phyloP scores from a whole-genome alignment of 2,113 vertebrate genomes.

The Rhinopomastus cyanomelas region DNA sequence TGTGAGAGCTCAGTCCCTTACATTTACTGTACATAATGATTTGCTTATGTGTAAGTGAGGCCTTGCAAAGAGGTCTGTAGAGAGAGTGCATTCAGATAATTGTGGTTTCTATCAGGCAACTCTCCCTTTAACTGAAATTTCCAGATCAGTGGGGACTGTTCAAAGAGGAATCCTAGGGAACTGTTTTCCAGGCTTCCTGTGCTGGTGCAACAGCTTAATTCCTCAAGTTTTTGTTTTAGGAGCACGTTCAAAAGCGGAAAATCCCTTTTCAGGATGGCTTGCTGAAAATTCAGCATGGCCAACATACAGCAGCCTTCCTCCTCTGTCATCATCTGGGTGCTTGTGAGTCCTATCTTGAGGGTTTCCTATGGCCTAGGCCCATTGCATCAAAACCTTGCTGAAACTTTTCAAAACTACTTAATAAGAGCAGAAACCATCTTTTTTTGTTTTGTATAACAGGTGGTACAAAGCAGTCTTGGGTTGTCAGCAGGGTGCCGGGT shows the following conservation, averaged over 20 bases:
- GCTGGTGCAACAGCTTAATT: neutral
- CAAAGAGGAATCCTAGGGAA: neutral
- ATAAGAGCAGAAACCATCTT: neutral
- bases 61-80: conserved; percentile 15
- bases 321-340: neutral
- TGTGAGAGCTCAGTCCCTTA: conserved; percentile 23
- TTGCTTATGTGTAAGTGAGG: conserved; percentile 39
- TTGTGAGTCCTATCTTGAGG: neutral
- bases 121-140: neutral
- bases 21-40: conserved; percentile 47
- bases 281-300: neutral
- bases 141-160: neutral
- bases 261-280: neutral
- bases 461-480: neutral
- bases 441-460: neutral
- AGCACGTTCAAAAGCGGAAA: neutral
- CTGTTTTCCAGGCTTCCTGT: neutral
- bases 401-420: neutral
- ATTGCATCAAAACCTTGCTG: neutral
- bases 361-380: neutral
- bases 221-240: neutral
- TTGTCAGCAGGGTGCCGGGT: neutral
- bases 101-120: neutral
- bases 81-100: neutral
- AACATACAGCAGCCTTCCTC: neutral